phyloP scores from a whole-genome alignment of 2,888 invertebrate species.

The Dromius quadrimaculatus region DNA sequence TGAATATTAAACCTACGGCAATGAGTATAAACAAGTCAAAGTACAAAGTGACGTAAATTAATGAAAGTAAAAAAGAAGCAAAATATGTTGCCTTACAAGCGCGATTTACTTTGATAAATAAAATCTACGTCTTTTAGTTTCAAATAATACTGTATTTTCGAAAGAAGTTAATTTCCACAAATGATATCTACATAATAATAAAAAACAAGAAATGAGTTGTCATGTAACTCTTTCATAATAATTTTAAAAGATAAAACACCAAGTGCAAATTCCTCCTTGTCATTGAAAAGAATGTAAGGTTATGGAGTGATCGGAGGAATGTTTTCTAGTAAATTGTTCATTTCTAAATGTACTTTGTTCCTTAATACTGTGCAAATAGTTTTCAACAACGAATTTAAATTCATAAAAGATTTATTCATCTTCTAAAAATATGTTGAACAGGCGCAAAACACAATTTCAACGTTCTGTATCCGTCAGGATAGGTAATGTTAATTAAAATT shows the following conservation, averaged over 20 bases:
- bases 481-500: constrained; percentile 57
- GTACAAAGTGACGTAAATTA: no score
- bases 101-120: no score
- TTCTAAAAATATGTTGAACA: constrained; percentile 54
- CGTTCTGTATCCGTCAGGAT: constrained; percentile 62
- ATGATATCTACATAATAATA: constrained; percentile 30
- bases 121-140: no score
- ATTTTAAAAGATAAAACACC: constrained; percentile 17
- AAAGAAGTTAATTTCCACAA: constrained; percentile 7
- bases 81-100: no score
- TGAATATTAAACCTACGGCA: no score
- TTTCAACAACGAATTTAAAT: constrained; percentile 6
- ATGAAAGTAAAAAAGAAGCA: no score
- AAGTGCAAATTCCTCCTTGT: constrained; percentile 28
- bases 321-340: not conserved
- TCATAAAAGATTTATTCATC: not conserved
- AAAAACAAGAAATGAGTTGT: constrained; percentile 25
- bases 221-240: not conserved
- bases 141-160: no score
- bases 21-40: no score
- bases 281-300: constrained; percentile 41
- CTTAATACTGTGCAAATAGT: constrained; percentile 2
- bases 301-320: constrained; percentile 14
- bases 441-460: constrained; percentile 60
- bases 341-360: constrained; percentile 26